Evolutionary conservation across 2,113 vertebrate genomes (phyloP), one percentile per base, ranked within the genome.

Genomic region (Phalacrocorax aristotelis): DNA sequence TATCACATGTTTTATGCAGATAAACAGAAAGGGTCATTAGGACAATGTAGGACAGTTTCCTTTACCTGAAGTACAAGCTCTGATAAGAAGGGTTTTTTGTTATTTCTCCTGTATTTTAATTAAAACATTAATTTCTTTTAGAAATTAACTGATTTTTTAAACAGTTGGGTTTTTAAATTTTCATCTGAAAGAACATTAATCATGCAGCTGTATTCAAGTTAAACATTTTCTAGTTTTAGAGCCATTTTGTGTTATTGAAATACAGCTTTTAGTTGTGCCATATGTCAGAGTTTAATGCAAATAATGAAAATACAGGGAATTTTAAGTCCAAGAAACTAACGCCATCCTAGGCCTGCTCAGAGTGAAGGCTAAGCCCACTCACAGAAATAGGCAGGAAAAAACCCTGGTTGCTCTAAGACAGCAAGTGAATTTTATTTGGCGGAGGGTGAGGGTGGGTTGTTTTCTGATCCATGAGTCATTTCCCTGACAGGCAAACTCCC

Each of bases 371-470:
- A 78, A 72, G 30, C 13, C 27, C 21, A 15, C 22, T 44, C 23
- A 54, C 26, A 52, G 23, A 13, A 51, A 46, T 2, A 49, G 22
- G 34, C 40, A 40, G 6, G 80, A 80, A 92, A 80, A 9, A 0
- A 48, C 12, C 17, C n/a, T 44, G 23, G 22, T 10, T 81, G n/a
- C 17, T 90, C 8, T 94, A 19, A 49, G 40, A 48, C 14, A 64
- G 6, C 21, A 83, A n/a, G 26, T 15, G 20, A 40, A 42, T 68
- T 77, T 79, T 14, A 66, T 66, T 48, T 42, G 11, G 13, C 36
- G 13, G 10, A 4, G 1, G 4, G 22, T 4, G 4, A 18, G 20
- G 22, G 30, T 1, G 2, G 6, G 46, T 19, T 40, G 7, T 4
- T 66, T 88, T 60, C 36, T 83, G 26, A 38, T 71, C 29, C 14